Conservation (phyloP, 2,797 vertebrate genomes). For the Macrochelys suwanniensis region DNA sequence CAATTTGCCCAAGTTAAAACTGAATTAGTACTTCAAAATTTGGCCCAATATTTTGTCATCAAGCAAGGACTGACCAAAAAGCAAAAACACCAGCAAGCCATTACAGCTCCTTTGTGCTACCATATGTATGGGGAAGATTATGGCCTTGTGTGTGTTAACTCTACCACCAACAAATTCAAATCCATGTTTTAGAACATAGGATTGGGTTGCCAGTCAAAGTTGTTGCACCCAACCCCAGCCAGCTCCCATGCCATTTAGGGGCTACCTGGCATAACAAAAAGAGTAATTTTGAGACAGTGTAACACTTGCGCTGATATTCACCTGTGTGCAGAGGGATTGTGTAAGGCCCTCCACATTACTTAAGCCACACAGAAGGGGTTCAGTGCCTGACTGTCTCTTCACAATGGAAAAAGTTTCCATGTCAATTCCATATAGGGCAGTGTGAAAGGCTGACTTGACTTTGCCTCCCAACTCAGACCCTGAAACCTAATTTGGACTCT, state of each 20-base stretch:
- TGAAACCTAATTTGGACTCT: background rate
- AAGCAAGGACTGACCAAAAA: background rate
- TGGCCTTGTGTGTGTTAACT: background rate
- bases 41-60: background rate
- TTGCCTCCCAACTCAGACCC: background rate
- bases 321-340: background rate
- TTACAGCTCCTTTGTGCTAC: background rate
- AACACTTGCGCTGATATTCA: background rate
- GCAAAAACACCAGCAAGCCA: background rate
- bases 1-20: background rate
- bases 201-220: rapidly evolving
- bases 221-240: background rate
- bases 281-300: background rate
- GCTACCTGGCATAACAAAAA: background rate
- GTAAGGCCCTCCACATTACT: background rate
- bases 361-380: background rate
- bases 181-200: background rate
- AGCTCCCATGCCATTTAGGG: background rate
- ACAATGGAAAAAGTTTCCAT: background rate
- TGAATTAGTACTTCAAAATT: background rate
- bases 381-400: background rate
- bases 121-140: background rate
- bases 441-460: rapidly evolving
- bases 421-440: rapidly evolving
- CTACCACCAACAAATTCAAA: background rate